phyloP scores from a whole-genome alignment of 2,888 invertebrate species.

The Cryptocheilus praepositus region DNA sequence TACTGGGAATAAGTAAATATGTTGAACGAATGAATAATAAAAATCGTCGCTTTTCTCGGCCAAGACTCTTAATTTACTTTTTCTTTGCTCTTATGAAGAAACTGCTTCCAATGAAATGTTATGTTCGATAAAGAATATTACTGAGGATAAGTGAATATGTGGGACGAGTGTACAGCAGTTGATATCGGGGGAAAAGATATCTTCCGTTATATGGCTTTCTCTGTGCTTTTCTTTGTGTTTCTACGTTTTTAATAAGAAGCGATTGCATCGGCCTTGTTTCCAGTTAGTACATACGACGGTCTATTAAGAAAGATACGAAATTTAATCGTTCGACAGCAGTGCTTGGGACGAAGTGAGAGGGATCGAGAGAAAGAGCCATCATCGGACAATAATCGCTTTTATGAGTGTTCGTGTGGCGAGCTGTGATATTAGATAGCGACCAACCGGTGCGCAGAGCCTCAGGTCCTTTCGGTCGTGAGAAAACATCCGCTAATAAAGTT shows the following conservation, averaged over 20 bases:
- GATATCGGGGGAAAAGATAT: neutral
- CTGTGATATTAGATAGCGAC: constrained; percentile 55
- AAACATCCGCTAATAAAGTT: constrained; percentile 48
- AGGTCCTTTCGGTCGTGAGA: constrained; percentile 44
- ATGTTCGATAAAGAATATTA: too few relatives aligned
- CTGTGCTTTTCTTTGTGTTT: neutral
- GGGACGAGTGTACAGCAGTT: neutral
- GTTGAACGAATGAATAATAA: too few relatives aligned
- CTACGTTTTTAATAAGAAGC: neutral
- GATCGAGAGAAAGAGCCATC: constrained; percentile 57
- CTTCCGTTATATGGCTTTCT: neutral
- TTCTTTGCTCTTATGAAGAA: too few relatives aligned
- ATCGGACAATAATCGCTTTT: constrained; percentile 69
- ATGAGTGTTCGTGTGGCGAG: constrained; percentile 66
- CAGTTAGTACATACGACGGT: constrained; percentile 11
- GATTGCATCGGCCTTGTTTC: neutral
- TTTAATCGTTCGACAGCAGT: neutral
- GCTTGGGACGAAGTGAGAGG: constrained; percentile 13
- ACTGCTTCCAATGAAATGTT: too few relatives aligned
- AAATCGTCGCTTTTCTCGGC: too few relatives aligned
- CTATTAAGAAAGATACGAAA: constrained; percentile 27
- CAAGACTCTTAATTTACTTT: too few relatives aligned
- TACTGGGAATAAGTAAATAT: too few relatives aligned
- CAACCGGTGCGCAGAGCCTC: too few relatives aligned
- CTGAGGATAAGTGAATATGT: too few relatives aligned